Conservation (phyloP, 2,113 vertebrate species). For the Lophura nycthemera region DNA sequence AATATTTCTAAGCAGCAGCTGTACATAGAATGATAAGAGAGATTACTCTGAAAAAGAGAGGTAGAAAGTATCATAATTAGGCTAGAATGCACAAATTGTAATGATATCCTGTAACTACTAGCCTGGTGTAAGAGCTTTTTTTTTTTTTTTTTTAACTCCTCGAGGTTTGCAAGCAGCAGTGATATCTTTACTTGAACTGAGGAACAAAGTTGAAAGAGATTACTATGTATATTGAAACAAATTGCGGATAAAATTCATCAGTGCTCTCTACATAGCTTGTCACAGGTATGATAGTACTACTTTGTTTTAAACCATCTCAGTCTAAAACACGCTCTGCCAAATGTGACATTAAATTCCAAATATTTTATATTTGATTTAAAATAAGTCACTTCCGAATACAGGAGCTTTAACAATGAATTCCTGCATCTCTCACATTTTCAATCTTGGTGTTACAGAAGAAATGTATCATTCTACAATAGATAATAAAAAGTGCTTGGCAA, state of each 20-base stretch:
- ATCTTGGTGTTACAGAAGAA: fast-evolving
- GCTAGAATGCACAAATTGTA: neutral
- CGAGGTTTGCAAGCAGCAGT: neutral
- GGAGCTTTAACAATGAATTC: neutral
- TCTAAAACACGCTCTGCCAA: neutral
- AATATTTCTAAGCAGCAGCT: neutral
- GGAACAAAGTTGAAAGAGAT: neutral
- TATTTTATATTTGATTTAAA: neutral
- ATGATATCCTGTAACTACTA: neutral
- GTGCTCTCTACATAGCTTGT: neutral
- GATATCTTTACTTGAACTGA: neutral
- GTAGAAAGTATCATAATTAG: neutral
- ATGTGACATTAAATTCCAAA: neutral
- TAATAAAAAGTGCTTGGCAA: neutral
- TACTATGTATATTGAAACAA: neutral
- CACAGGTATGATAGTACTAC: neutral
- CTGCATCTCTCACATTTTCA: neutral
- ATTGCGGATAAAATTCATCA: neutral
- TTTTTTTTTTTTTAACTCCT: neutral
- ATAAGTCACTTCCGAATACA: neutral
- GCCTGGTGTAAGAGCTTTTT: neutral
- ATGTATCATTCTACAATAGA: neutral
- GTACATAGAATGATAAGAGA: neutral
- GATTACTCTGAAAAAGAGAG: neutral
- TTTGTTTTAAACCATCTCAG: neutral